A percentile compares a stretch with the other conserved stretches of the same genome.
Evolutionary conservation across 2,797 vertebrate genomes (phyloP).

Genomic region (Syngnathus acus): DNA sequence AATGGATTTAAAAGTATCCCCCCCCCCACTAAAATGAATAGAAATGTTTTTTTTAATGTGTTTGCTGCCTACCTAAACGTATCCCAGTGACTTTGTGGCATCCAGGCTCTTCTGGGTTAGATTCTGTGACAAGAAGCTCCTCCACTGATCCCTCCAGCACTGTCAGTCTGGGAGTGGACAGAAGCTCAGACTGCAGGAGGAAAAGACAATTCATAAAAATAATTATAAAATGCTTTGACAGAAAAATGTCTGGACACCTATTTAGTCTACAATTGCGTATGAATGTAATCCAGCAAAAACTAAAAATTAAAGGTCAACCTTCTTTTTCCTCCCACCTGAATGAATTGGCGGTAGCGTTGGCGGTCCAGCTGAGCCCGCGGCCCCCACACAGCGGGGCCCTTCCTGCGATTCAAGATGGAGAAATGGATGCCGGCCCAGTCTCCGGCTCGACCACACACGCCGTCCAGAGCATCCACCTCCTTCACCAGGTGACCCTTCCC

Average conservation of each 20-base stretch:
- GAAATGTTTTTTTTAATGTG: too few species aligned
- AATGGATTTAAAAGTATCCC: too few species aligned
- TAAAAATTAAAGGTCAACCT: neutral
- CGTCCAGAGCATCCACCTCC: conserved; percentile 90
- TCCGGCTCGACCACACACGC: conserved; percentile 82
- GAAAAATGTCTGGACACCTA: too few species aligned
- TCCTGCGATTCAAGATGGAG: conserved; percentile 85
- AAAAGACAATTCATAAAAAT: neutral
- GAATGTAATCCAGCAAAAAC: neutral
- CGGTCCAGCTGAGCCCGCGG: conserved; percentile 91
- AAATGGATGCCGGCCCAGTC: conserved; percentile 89
- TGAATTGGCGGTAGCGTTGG: conserved; percentile 74
- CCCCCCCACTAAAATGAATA: too few species aligned
- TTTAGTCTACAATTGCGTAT: too few species aligned
- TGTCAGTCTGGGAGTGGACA: conserved; percentile 77
- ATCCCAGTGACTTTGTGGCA: conserved; percentile 77
- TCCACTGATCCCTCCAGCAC: conserved; percentile 85
- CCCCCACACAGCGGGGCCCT: conserved; percentile 95
- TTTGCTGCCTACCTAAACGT: conserved; percentile 66
- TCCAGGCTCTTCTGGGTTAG: conserved; percentile 69
- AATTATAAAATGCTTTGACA: too few species aligned
- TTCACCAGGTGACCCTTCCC: conserved; percentile 94
- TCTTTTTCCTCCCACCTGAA: conserved; percentile 69
- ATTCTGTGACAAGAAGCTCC: conserved; percentile 76
- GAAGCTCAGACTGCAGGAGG: conserved; percentile 77